Percentiles rank a stretch among this genome's conserved stretches.
Evolutionary conservation across 2,888 invertebrate species (phyloP).

Genomic region (Agonopterix alstromeriana): DNA sequence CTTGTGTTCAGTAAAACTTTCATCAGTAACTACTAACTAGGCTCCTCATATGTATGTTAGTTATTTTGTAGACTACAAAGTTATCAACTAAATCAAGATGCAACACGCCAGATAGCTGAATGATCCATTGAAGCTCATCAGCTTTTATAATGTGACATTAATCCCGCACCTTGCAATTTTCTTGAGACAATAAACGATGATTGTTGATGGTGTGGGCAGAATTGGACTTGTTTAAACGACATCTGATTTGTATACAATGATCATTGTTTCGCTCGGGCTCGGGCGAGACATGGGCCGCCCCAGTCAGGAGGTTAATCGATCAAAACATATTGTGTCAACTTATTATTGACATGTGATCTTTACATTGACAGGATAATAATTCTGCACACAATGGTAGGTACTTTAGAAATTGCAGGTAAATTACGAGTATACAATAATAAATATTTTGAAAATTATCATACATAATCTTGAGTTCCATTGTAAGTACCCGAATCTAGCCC

Average conservation of each 20-base stretch:
- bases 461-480: too few species aligned
- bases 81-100: too few species aligned
- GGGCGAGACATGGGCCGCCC: slow-evolving; percentile 10
- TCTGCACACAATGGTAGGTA: slow-evolving; percentile 10
- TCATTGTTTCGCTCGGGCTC: slow-evolving; percentile 51
- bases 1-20: too few species aligned
- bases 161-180: background rate
- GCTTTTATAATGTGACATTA: too few species aligned
- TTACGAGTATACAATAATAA: too few species aligned
- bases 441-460: slow-evolving; percentile 8
- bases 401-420: too few species aligned
- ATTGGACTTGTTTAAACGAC: slow-evolving; percentile 38
- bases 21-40: too few species aligned
- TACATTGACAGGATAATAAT: slow-evolving; percentile 13
- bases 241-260: slow-evolving; percentile 73
- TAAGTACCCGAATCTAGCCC: too few species aligned
- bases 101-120: too few species aligned
- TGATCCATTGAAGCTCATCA: too few species aligned
- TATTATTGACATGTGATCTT: slow-evolving; percentile 38
- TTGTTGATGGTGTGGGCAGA: slow-evolving; percentile 33
- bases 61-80: too few species aligned
- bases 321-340: slow-evolving; percentile 24
- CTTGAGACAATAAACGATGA: slow-evolving; percentile 16
- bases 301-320: slow-evolving; percentile 39
- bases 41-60: too few species aligned